Evolutionary conservation across 1,140 invertebrate species (phyloP).

Genomic region (Ceratosolen fusciceps): DNA sequence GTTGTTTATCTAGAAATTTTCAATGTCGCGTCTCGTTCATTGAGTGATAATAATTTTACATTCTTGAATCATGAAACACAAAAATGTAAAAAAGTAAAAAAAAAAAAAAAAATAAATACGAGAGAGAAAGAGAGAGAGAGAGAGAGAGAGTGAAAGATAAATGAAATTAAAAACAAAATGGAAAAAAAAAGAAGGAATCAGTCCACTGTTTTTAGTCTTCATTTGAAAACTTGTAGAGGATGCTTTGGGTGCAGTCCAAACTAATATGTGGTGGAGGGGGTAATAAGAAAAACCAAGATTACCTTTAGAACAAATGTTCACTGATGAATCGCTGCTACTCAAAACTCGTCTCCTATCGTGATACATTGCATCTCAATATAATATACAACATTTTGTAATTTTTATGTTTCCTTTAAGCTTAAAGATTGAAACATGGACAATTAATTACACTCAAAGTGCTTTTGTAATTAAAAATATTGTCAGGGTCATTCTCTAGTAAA

Average conservation of each 20-base stretch:
- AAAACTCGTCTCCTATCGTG: background rate
- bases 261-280: background rate
- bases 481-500: conserved; percentile 2
- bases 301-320: conserved; percentile 43
- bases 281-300: conserved; percentile 37
- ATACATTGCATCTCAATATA: background rate
- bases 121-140: too few relatives aligned
- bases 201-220: conserved; percentile 38
- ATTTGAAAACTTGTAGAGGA: conserved; percentile 21
- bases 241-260: background rate
- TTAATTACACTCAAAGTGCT: conserved; percentile 23
- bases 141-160: too few relatives aligned
- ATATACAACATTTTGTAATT: background rate
- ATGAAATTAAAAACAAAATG: too few relatives aligned
- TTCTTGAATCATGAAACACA: conserved; percentile 1
- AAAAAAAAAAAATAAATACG: too few relatives aligned
- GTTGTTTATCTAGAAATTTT: conserved; percentile 27
- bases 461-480: background rate
- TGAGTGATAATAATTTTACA: conserved; percentile 29
- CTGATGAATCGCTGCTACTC: conserved; percentile 21
- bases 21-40: conserved; percentile 37
- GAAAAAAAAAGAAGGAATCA: too few relatives aligned
- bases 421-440: conserved; percentile 19
- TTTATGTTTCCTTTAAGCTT: conserved; percentile 15
- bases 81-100: conserved; percentile 12